A percentile compares a stretch with the other conserved stretches of the same genome.
Conservation (phyloP, 2,797 vertebrate genomes). For the Enteromius radiatus region DNA sequence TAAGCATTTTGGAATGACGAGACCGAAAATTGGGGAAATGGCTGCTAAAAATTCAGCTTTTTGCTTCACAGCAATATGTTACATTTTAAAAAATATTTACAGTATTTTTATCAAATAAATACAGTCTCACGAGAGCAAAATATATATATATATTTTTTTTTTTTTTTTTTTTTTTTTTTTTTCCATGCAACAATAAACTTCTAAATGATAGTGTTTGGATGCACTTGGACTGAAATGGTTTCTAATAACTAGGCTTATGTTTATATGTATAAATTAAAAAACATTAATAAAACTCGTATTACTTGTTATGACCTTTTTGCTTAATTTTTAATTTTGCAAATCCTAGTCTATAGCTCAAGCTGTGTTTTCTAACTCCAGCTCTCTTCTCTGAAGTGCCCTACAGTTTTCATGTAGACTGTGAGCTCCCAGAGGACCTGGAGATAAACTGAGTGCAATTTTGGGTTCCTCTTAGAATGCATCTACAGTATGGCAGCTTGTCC, state of each 20-base stretch:
- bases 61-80: not conserved
- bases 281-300: not conserved
- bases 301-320: not conserved
- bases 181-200: not conserved
- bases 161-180: too few relatives aligned
- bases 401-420: not conserved
- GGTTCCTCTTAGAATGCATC: not conserved
- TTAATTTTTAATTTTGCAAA: not conserved
- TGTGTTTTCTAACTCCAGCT: not conserved
- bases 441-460: conserved; percentile 2
- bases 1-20: too few relatives aligned
- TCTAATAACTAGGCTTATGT: not conserved
- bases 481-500: not conserved
- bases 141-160: too few relatives aligned
- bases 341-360: not conserved
- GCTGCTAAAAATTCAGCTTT: not conserved
- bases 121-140: too few relatives aligned
- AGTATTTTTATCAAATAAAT: too few relatives aligned
- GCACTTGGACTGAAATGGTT: not conserved
- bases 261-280: not conserved
- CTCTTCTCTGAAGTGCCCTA: conserved; percentile 9
- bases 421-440: not conserved
- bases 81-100: too few relatives aligned
- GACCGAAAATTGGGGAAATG: not conserved
- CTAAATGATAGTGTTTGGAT: not conserved